Conservation (phyloP, 2,888 invertebrate genomes). For the Orthosia incerta region DNA sequence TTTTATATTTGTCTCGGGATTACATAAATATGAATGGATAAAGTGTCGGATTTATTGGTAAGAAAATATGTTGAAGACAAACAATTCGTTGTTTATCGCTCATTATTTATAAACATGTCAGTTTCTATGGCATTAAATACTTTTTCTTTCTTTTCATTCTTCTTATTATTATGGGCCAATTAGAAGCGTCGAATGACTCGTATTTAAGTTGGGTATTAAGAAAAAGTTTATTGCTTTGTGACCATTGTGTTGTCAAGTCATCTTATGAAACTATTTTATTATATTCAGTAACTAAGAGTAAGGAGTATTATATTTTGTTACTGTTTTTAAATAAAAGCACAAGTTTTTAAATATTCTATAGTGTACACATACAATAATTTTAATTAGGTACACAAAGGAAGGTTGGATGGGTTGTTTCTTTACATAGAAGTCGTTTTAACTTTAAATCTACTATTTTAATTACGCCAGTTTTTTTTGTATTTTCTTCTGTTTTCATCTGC, state of each 20-base stretch:
- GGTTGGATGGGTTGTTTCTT: neutral
- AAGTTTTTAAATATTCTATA: neutral
- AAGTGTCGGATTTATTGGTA: neutral
- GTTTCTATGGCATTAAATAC: too few species aligned
- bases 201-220: neutral
- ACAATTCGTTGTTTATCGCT: neutral
- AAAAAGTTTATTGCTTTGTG: neutral
- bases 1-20: too few species aligned
- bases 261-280: slow-evolving; percentile 1
- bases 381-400: neutral
- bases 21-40: too few species aligned
- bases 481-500: neutral
- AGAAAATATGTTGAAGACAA: neutral
- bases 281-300: neutral
- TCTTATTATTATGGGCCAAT: neutral
- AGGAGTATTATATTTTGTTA: neutral
- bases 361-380: neutral
- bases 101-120: too few species aligned
- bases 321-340: neutral
- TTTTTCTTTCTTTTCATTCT: too few species aligned
- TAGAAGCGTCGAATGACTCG: neutral
- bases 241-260: slow-evolving; percentile 7
- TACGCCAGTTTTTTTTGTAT: neutral
- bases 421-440: neutral
- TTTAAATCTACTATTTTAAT: slow-evolving; percentile 2